These are phyloP conservation scores for Diadegma fenestrale DNA, from an alignment of 2,888 invertebrate species.

Conservation along the genomic window DNA sequence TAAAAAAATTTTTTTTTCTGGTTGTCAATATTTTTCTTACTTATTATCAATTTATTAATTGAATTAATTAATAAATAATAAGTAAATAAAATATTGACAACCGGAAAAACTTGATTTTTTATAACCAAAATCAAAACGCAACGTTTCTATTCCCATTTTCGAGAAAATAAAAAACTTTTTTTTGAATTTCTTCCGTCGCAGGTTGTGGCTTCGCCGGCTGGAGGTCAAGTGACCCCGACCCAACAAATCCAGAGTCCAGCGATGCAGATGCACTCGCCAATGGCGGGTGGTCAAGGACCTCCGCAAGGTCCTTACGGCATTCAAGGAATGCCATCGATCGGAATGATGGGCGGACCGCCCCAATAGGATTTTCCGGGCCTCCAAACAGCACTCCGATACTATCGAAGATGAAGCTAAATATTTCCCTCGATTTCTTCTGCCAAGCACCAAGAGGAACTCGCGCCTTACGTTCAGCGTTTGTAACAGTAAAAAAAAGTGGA, in stretches of 20 bases:
- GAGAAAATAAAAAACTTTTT: not conserved
- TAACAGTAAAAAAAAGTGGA: not conserved
- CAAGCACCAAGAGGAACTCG: not conserved
- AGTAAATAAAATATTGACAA: too few relatives aligned
- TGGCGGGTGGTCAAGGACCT: slow-evolving; percentile 85
- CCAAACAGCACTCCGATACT: slow-evolving; percentile 72
- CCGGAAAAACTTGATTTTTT: too few relatives aligned
- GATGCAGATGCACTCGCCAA: slow-evolving; percentile 87
- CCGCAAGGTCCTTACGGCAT: slow-evolving; percentile 83
- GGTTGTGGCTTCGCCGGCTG: slow-evolving; percentile 85
- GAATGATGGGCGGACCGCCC: slow-evolving; percentile 83
- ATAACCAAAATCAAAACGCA: too few relatives aligned
- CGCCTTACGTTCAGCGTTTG: not conserved
- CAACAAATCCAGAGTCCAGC: slow-evolving; percentile 87
- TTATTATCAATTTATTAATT: too few relatives aligned
- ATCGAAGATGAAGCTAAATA: slow-evolving; percentile 67
- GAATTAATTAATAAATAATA: too few relatives aligned
- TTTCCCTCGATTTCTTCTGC: not conserved
- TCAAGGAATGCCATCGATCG: slow-evolving; percentile 82
- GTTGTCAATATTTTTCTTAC: too few relatives aligned
- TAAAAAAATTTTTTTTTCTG: too few relatives aligned
- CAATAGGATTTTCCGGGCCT: slow-evolving; percentile 81
- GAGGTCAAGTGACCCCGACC: slow-evolving; percentile 85
- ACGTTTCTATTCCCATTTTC: too few relatives aligned
- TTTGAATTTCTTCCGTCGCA: slow-evolving; percentile 68